phyloP scores from a whole-genome alignment of 2,113 vertebrate species.

The Capricornis sumatraensis region DNA sequence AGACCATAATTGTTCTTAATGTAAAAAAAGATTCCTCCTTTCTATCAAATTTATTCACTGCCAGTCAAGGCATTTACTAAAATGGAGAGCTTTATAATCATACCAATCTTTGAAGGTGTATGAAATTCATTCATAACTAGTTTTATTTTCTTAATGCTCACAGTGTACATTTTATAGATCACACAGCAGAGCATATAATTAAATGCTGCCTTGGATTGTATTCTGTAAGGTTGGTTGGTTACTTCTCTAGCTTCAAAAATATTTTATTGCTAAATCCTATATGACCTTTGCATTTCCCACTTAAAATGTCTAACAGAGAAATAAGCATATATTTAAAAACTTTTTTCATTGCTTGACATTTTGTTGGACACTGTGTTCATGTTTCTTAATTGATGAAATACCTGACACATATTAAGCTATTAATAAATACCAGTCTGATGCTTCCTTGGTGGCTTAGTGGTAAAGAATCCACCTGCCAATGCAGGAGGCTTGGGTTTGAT shows the following conservation, averaged over 20 bases:
- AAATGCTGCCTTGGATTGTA: neutral
- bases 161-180: neutral
- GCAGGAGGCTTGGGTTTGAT: neutral
- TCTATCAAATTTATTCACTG: neutral
- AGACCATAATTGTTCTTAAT: neutral
- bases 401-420: neutral
- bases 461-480: neutral
- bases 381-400: neutral
- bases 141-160: neutral
- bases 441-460: neutral
- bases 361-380: neutral
- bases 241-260: neutral
- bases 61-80: neutral
- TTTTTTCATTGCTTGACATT: neutral
- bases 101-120: neutral
- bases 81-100: neutral
- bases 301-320: neutral
- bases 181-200: neutral
- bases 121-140: neutral
- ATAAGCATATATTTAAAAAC: neutral
- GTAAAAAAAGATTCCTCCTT: neutral
- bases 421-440: neutral
- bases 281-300: neutral
- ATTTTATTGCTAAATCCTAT: neutral
- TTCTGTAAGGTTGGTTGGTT: neutral